These are phyloP conservation scores for Campoletis sonorensis DNA, from an alignment of 1,140 invertebrate species.

Conservation along the genomic window DNA sequence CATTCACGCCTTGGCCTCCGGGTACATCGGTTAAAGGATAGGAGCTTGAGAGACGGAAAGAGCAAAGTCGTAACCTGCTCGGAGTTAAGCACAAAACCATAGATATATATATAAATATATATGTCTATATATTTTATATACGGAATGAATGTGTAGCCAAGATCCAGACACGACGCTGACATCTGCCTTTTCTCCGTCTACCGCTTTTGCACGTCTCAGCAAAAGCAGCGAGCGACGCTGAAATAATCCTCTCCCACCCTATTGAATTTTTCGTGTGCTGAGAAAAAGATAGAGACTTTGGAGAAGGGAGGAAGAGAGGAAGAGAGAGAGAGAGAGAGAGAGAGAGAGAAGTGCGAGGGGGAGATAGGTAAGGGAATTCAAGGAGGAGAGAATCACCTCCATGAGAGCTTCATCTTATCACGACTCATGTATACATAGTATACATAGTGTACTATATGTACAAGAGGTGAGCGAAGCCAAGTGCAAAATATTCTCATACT, in stretches of 20 bases:
- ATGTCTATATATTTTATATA: constrained; percentile 18
- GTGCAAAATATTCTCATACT: constrained; percentile 59
- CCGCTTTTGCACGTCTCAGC: constrained; percentile 58
- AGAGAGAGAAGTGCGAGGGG: background rate
- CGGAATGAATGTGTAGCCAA: constrained; percentile 37
- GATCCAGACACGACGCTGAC: constrained; percentile 56
- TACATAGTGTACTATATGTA: background rate
- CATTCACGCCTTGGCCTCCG: constrained; percentile 48
- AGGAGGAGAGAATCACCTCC: constrained; percentile 30
- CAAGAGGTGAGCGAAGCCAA: background rate
- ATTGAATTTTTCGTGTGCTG: constrained; percentile 2
- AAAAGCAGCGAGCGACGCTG: constrained; percentile 50
- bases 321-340: background rate
- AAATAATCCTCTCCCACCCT: constrained; percentile 53
- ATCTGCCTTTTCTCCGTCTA: constrained; percentile 51
- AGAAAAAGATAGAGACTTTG: background rate
- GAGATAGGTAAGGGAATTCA: background rate
- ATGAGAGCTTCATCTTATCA: constrained; percentile 24
- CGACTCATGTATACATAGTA: constrained; percentile 11
- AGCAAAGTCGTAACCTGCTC: constrained; percentile 4
- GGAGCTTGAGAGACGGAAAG: constrained; percentile 20
- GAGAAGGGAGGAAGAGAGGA: background rate
- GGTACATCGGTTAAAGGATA: constrained; percentile 31
- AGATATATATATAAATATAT: constrained; percentile 1
- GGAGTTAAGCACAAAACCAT: background rate